Conservation (phyloP, 2,113 vertebrate genomes). For the Thunnus maccoyii region DNA sequence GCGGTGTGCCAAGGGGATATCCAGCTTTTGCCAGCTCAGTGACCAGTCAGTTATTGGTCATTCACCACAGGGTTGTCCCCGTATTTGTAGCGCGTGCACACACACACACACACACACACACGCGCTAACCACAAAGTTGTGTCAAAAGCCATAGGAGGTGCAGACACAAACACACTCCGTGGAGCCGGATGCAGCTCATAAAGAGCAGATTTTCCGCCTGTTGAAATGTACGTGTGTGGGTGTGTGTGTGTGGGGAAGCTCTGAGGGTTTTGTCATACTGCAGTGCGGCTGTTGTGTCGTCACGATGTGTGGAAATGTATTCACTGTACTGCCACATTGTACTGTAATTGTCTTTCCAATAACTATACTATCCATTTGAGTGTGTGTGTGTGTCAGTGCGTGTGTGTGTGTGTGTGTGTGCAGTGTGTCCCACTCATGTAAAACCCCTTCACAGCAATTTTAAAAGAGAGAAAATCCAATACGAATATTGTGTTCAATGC, state of each 20-base stretch:
- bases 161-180: slow-evolving; percentile 3
- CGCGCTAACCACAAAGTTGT: slow-evolving; percentile 19
- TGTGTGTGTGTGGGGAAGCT: slow-evolving; percentile 5
- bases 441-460: slow-evolving; percentile 48
- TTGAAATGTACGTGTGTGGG: slow-evolving; percentile 18
- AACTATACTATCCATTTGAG: slow-evolving; percentile 3
- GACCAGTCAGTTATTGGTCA: slow-evolving; percentile 64
- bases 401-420: slow-evolving; percentile 5
- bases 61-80: slow-evolving; percentile 69
- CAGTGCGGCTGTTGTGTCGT: slow-evolving; percentile 49
- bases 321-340: background rate
- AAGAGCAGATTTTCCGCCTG: slow-evolving; percentile 33
- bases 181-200: slow-evolving; percentile 18
- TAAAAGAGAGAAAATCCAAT: slow-evolving; percentile 57
- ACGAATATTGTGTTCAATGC: slow-evolving; percentile 49
- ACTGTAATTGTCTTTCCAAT: slow-evolving; percentile 41
- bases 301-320: slow-evolving; percentile 16
- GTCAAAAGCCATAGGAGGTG: slow-evolving; percentile 29
- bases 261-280: slow-evolving; percentile 48
- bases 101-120: background rate
- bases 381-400: background rate
- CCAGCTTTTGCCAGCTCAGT: slow-evolving; percentile 72
- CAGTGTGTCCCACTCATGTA: slow-evolving; percentile 23
- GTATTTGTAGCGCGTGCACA: background rate
- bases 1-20: slow-evolving; percentile 71